Evolutionary conservation across 2,888 invertebrate genomes (phyloP).

Genomic region (Lasioglossum lativentre): DNA sequence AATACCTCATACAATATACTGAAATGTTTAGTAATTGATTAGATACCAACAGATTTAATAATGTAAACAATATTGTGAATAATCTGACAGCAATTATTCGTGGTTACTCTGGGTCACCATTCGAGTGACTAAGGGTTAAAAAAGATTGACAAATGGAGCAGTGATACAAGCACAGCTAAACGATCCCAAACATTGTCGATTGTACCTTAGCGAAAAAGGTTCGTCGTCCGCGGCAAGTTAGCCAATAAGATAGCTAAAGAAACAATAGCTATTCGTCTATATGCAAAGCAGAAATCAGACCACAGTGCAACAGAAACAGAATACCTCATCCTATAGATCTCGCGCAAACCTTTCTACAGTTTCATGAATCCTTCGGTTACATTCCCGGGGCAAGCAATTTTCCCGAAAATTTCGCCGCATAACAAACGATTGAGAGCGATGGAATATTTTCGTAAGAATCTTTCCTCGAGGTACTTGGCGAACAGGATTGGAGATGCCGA

Average conservation of each 20-base stretch:
- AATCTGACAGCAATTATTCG: no score
- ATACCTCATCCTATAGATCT: neutral
- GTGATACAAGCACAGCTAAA: no score
- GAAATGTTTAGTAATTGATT: no score
- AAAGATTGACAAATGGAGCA: no score
- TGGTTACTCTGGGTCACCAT: no score
- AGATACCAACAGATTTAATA: no score
- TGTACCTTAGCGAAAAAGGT: no score
- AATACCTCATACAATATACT: no score
- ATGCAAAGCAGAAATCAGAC: neutral
- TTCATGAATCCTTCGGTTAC: neutral
- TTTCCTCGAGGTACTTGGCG: neutral
- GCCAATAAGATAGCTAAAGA: neutral
- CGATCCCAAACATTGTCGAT: no score
- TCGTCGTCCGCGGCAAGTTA: no score
- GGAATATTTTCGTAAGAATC: neutral
- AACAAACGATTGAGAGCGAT: constrained; percentile 8
- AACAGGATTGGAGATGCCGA: neutral
- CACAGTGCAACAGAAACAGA: neutral
- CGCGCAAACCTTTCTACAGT: neutral
- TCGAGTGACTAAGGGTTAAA: no score
- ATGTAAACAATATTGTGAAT: no score
- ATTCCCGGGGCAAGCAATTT: neutral
- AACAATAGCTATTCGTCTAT: neutral
- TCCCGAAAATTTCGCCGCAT: neutral